These are phyloP conservation scores for Eulemur rubriventer DNA, from an alignment of 2,797 vertebrate genomes.

Conservation along the genomic window DNA sequence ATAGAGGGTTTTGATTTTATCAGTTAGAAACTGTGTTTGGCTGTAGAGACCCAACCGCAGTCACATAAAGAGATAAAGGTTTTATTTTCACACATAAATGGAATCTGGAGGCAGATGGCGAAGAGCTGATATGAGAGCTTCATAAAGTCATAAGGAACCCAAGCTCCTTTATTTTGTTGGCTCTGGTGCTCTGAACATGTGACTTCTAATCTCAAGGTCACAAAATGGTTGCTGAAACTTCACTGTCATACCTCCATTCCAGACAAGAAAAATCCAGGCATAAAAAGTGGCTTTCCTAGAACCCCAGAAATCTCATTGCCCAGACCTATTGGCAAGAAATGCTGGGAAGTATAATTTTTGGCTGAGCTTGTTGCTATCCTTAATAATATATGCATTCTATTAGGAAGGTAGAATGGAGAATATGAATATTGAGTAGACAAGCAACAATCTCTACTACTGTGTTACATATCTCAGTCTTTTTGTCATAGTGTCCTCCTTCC, in stretches of 20 bases:
- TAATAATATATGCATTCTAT: background rate
- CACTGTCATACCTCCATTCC: background rate
- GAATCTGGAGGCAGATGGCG: background rate
- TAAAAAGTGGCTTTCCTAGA: background rate
- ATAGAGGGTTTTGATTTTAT: background rate
- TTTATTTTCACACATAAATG: background rate
- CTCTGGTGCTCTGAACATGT: background rate
- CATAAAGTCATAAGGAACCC: background rate
- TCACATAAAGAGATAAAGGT: background rate
- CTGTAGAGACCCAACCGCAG: background rate
- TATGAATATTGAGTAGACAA: background rate
- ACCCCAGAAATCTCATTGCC: background rate
- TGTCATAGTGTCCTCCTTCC: background rate
- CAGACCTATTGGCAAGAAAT: background rate
- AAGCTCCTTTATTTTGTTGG: background rate
- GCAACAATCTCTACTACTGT: background rate
- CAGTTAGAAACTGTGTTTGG: constrained; percentile 12
- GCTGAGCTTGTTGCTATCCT: background rate
- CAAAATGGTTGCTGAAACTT: background rate
- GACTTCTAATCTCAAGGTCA: background rate
- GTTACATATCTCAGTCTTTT: background rate
- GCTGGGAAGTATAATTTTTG: background rate
- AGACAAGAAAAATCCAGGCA: background rate
- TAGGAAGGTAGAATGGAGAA: background rate
- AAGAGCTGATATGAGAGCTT: background rate